These are phyloP conservation scores for Petrocephalus zakoni DNA, from an alignment of 2,113 vertebrate species.

Conservation along the genomic window DNA sequence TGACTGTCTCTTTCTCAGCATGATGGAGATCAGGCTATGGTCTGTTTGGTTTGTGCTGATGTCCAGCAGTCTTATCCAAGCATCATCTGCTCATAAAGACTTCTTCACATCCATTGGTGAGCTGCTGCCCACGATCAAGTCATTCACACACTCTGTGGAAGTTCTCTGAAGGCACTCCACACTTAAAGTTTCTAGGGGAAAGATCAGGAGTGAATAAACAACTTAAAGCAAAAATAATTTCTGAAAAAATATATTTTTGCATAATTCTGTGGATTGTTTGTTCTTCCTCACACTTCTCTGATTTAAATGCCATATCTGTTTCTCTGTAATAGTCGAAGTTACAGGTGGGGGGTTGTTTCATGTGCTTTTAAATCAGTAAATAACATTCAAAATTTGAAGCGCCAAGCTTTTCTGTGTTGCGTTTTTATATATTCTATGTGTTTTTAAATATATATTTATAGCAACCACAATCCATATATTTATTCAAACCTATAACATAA, in stretches of 20 bases:
- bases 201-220: not conserved
- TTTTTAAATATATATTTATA: not conserved
- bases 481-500: not conserved
- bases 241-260: not conserved
- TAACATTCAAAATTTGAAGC: not conserved
- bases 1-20: conserved; percentile 5
- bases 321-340: not conserved
- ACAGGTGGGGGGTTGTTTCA: not conserved
- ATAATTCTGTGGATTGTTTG: not conserved
- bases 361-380: not conserved
- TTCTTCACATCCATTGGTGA: conserved; percentile 96
- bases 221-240: too few species aligned
- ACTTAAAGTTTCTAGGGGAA: not conserved
- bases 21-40: conserved; percentile 53
- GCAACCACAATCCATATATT: not conserved
- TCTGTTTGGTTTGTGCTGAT: conserved; percentile 59
- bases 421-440: not conserved
- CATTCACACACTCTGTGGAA: not conserved
- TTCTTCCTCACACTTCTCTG: not conserved
- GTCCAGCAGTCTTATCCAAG: conserved; percentile 65
- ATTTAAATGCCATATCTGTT: not conserved
- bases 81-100: conserved; percentile 69
- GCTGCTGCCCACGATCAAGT: conserved; percentile 17
- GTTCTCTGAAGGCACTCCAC: not conserved
- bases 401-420: not conserved